Base-by-base conservation (phyloP, 2,113 vertebrate species). In the Riparia riparia region DNA sequence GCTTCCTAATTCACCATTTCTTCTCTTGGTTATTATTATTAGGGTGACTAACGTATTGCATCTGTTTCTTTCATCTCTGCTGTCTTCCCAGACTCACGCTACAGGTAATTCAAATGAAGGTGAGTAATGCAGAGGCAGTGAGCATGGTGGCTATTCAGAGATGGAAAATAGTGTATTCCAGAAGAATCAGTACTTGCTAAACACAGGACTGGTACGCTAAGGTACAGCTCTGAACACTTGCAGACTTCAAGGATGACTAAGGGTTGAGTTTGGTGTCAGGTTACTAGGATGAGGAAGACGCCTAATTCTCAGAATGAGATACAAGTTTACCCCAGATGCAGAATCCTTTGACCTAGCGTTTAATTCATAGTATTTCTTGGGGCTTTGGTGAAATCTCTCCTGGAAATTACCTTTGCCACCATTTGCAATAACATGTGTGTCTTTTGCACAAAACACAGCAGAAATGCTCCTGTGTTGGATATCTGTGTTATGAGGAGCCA, bases 391-490 rank as follows among this genome's bases (percentile, higher is more conserved):
- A n/a, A 44, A n/a, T 49, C 1, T 68, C 9, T 73, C 6, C 42
- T 51, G 47, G 26, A 70, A 82, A 61, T 26, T 3, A 71, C 6
- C 9, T 87, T 70, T 82, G 17, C 31, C 19, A 39, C 45, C 9
- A 17, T 60, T 91, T 64, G 10, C 22, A 26, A 11, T 18, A n/a
- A 12, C 0, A 0, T 4, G 7, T 25, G 8, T 19, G 20, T 41
- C 44, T 74, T 64, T 57, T 80, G 63, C 42, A 53, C 16, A 60
- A 60, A 64, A 56, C 0, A 1, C 24, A 44, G 28, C 19, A 53
- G 20, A 44, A 7, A 3, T 2, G 1, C 4, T 79, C 2, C n/a
- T 44, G 0, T 69, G 18, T 41, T 47, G 45, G 61, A 16, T 56
- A 37, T 82, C 44, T 76, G 17, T 17, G 16, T 63, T 39, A 9